Percentiles rank a stretch among this genome's conserved stretches.
phyloP scores from a whole-genome alignment of 2,113 vertebrate species.

The Pelobates fuscus region DNA sequence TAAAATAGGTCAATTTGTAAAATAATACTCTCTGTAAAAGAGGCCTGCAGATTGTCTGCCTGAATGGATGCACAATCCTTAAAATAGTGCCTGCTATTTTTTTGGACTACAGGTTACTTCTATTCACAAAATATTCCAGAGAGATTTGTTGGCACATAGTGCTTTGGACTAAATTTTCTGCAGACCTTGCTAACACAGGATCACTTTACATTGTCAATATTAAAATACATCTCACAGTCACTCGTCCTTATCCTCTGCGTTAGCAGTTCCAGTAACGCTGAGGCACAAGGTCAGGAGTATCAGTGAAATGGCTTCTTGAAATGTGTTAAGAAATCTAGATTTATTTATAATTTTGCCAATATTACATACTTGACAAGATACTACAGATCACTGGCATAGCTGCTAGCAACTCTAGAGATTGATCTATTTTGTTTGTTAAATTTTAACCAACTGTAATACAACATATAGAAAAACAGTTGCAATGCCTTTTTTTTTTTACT shows the following conservation, averaged over 20 bases:
- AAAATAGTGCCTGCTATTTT: not conserved
- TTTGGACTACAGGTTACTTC: conserved; percentile 21
- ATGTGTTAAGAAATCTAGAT: conserved; percentile 52
- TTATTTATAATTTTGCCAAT: conserved; percentile 67
- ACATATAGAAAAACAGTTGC: too few relatives aligned
- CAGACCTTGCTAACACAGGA: conserved; percentile 40
- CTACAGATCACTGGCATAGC: too few relatives aligned
- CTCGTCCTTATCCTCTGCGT: not conserved
- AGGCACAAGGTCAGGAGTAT: not conserved
- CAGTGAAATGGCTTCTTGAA: not conserved
- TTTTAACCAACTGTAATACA: too few relatives aligned
- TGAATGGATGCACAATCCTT: not conserved
- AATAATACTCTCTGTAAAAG: not conserved
- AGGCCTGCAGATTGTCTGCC: not conserved
- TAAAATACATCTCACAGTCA: conserved; percentile 37
- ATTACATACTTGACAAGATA: too few relatives aligned
- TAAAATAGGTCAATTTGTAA: not conserved
- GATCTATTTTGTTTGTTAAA: too few relatives aligned
- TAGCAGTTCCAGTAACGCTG: not conserved
- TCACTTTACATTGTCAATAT: conserved; percentile 46
- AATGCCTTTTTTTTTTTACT: too few relatives aligned
- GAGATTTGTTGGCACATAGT: conserved; percentile 23
- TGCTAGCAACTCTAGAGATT: too few relatives aligned
- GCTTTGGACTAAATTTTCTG: conserved; percentile 22
- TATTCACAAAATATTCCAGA: conserved; percentile 39